phyloP scores from a whole-genome alignment of 2,113 vertebrate genomes.

The Actenoides hombroni region DNA sequence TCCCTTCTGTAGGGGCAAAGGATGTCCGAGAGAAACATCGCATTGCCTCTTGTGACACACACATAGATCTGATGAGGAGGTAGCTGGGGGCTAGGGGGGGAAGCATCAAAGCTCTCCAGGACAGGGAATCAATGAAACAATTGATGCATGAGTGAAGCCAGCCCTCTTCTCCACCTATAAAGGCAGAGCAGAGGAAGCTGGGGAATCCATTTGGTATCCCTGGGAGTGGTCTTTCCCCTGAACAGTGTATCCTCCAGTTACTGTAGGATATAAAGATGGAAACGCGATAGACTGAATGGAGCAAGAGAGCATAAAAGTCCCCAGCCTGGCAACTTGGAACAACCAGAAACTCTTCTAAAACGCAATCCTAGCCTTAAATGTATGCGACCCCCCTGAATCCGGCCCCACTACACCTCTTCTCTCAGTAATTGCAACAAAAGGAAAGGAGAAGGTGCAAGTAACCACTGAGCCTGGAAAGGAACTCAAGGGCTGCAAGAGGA shows the following conservation, averaged over 20 bases:
- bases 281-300: neutral
- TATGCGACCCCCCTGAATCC: neutral
- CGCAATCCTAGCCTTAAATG: neutral
- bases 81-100: neutral
- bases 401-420: neutral
- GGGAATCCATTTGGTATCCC: neutral
- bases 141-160: neutral
- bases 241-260: neutral
- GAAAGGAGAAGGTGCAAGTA: neutral
- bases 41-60: neutral
- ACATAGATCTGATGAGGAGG: neutral
- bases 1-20: neutral
- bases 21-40: neutral
- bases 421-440: neutral
- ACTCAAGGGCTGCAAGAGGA: neutral
- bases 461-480: neutral
- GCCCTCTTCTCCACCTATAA: neutral
- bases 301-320: neutral
- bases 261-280: neutral
- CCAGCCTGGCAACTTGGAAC: neutral
- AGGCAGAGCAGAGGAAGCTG: neutral
- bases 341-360: neutral
- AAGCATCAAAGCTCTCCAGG: neutral
- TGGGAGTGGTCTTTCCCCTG: neutral
- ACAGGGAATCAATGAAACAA: neutral